Evolutionary conservation across 2,888 invertebrate genomes (phyloP).

Genomic region (Xanthorhoe spadicearia): DNA sequence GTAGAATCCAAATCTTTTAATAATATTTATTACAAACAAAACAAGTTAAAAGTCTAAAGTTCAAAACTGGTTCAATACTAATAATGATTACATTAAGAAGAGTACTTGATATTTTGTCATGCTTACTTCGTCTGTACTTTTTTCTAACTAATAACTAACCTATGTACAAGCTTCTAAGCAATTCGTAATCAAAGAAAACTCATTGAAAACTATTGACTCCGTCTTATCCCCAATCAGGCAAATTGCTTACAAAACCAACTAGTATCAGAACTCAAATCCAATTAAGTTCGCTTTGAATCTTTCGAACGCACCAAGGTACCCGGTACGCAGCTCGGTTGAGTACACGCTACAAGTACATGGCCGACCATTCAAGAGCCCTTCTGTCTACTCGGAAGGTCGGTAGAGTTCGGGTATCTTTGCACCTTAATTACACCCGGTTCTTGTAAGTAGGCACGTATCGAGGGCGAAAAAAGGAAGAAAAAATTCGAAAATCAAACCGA

Average conservation of each 20-base stretch:
- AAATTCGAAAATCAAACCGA: constrained; percentile 65
- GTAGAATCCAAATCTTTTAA: too few relatives aligned
- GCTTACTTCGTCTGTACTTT: background rate
- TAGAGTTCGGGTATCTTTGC: constrained; percentile 82
- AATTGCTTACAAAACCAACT: constrained; percentile 47
- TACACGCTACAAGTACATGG: constrained; percentile 71
- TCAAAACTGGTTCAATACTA: too few relatives aligned
- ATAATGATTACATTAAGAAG: too few relatives aligned
- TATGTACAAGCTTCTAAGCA: constrained; percentile 4
- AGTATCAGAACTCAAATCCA: constrained; percentile 62
- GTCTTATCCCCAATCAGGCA: constrained; percentile 30
- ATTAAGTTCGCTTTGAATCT: constrained; percentile 77
- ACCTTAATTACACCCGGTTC: constrained; percentile 81
- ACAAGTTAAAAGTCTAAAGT: too few relatives aligned
- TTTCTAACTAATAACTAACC: background rate
- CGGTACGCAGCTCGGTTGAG: constrained; percentile 68
- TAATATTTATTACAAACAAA: too few relatives aligned
- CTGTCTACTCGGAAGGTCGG: constrained; percentile 69
- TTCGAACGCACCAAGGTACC: constrained; percentile 72
- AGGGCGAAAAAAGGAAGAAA: constrained; percentile 61
- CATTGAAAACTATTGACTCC: constrained; percentile 26
- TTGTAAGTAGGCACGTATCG: constrained; percentile 72
- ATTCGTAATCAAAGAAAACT: constrained; percentile 14
- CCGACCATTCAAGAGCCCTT: constrained; percentile 74
- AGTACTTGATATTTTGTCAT: background rate